These are phyloP conservation scores for Halictus quadricinctus DNA, from an alignment of 2,888 invertebrate genomes.

Conservation along the genomic window DNA sequence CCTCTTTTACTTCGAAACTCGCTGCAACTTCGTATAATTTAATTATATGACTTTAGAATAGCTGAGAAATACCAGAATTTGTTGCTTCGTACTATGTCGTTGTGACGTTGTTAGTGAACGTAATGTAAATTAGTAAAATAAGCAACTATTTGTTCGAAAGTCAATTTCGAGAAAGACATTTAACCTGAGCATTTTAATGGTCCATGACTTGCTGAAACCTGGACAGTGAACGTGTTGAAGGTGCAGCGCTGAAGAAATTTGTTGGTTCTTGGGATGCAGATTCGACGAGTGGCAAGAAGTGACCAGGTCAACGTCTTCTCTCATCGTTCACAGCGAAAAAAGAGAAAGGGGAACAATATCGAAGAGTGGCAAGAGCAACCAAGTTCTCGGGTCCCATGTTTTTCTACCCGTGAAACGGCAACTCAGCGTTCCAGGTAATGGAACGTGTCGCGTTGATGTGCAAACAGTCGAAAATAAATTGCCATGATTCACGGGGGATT, in stretches of 20 bases:
- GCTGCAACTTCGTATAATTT: too few relatives aligned
- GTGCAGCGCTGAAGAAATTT: not conserved
- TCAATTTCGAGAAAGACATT: not conserved
- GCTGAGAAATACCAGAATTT: too few relatives aligned
- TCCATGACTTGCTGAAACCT: not conserved
- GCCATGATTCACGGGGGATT: conserved; percentile 12
- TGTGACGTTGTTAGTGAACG: too few relatives aligned
- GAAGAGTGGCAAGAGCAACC: not conserved
- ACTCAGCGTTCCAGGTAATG: not conserved
- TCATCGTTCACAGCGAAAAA: not conserved
- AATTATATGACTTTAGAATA: too few relatives aligned
- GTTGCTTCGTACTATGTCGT: too few relatives aligned
- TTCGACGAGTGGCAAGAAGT: not conserved
- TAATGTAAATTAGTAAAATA: too few relatives aligned
- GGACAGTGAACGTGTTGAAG: not conserved
- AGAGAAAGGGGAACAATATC: conserved; percentile 17
- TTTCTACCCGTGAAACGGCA: not conserved
- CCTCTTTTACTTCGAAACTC: too few relatives aligned
- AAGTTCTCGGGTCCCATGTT: not conserved
- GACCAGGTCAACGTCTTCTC: conserved; percentile 32
- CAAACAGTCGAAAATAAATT: conserved; percentile 20
- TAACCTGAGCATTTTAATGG: not conserved
- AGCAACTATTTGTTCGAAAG: too few relatives aligned
- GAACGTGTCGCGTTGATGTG: not conserved
- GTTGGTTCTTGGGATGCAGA: conserved; percentile 4